A percentile compares a stretch with the other conserved stretches of the same genome.
phyloP scores from a whole-genome alignment of 2,888 invertebrate species.

The Chrysotoxum bicinctum region DNA sequence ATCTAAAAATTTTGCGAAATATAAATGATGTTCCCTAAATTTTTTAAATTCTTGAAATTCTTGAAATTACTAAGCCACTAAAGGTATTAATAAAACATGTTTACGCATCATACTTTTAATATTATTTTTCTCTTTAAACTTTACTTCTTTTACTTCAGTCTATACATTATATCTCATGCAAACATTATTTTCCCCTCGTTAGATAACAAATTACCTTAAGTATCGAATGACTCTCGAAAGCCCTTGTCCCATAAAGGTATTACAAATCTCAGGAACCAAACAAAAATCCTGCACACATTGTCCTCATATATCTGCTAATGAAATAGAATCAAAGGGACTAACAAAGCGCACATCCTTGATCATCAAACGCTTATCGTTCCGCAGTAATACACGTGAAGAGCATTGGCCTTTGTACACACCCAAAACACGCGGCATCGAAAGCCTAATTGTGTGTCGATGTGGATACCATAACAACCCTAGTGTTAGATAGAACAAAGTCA shows the following conservation, averaged over 20 bases:
- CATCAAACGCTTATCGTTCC: conserved; percentile 18
- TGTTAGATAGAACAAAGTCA: conserved; percentile 16
- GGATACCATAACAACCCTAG: conserved; percentile 35
- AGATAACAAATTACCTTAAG: conserved; percentile 2
- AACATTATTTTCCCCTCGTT: conserved; percentile 23
- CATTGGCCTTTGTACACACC: neutral
- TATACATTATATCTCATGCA: too few species aligned
- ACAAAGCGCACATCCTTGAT: neutral
- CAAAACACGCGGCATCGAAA: conserved; percentile 28
- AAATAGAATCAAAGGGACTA: conserved; percentile 11
- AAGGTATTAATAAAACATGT: too few species aligned
- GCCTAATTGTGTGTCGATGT: conserved; percentile 49
- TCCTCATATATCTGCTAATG: conserved; percentile 2
- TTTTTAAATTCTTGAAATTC: too few species aligned
- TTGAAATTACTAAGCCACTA: too few species aligned
- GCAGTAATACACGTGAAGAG: conserved; percentile 1
- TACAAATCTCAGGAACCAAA: neutral
- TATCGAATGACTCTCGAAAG: neutral
- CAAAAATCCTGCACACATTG: neutral
- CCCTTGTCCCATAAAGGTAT: neutral
- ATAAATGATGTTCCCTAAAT: too few species aligned
- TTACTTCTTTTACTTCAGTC: too few species aligned
- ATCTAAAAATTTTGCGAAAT: too few species aligned
- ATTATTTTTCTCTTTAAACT: too few species aligned
- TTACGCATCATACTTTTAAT: too few species aligned